Percentiles rank a stretch among this genome's conserved stretches.
phyloP scores from a whole-genome alignment of 2,797 vertebrate species.

The Helostoma temminkii region DNA sequence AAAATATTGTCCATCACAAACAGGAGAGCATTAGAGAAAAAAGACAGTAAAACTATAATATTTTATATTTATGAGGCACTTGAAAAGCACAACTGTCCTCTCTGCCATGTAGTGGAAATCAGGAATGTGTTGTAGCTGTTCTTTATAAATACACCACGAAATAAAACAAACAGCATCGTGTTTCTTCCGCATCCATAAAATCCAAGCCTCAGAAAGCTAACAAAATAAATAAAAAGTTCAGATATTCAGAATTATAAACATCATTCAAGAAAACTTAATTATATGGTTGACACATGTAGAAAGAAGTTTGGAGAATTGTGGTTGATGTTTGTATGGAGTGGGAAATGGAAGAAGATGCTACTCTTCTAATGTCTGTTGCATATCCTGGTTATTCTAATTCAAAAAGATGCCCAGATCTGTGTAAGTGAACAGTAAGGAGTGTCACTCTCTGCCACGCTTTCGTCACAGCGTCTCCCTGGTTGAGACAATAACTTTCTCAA shows the following conservation, averaged over 20 bases:
- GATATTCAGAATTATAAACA: slow-evolving; percentile 70
- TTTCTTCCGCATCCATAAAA: slow-evolving; percentile 68
- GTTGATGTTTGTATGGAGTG: slow-evolving; percentile 13
- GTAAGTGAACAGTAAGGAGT: slow-evolving; percentile 1
- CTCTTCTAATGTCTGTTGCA: slow-evolving; percentile 24
- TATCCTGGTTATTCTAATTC: slow-evolving; percentile 20
- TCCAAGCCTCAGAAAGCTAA: slow-evolving; percentile 51
- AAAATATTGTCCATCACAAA: slow-evolving; percentile 12
- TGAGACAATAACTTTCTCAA: slow-evolving; percentile 34
- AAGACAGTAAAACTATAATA: slow-evolving; percentile 33
- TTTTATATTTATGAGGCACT: slow-evolving; percentile 72
- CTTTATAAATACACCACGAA: slow-evolving; percentile 62
- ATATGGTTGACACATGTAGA: slow-evolving; percentile 28
- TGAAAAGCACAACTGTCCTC: slow-evolving; percentile 47
- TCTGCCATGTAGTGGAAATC: slow-evolving; percentile 44
- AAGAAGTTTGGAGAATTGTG: slow-evolving; percentile 26
- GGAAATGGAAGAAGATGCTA: slow-evolving; percentile 24
- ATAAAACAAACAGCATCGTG: slow-evolving; percentile 59
- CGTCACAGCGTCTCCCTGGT: slow-evolving; percentile 1
- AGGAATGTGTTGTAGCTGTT: slow-evolving; percentile 63
- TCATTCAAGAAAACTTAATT: slow-evolving; percentile 49
- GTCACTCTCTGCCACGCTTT: slow-evolving; percentile 17
- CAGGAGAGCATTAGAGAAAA: neutral
- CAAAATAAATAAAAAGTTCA: slow-evolving; percentile 78
- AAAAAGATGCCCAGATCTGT: slow-evolving; percentile 9